Base-by-base conservation (phyloP, 2,113 vertebrate genomes). In the Pelvicachromis taeniatus region DNA sequence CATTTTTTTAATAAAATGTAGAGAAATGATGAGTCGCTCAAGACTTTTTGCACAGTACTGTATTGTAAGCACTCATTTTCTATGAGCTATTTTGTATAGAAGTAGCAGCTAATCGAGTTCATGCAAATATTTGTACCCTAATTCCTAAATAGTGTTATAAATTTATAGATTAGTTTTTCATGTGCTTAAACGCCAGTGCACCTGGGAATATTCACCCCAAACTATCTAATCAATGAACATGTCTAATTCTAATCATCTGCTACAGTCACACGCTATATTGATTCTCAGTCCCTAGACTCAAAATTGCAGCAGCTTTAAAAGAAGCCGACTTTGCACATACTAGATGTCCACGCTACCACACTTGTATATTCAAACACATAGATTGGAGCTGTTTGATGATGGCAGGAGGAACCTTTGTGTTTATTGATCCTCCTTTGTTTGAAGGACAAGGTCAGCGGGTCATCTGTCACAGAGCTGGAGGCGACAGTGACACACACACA, bases 401-500 rank as follows among this genome's bases (percentile, higher is more conserved):
- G 12, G 77, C 77, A 61, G 83, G 63, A 85, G 78, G 53, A 89
- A 86, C 83, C 77, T 82, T 95, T 87, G 90, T 91, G 70, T 78
- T 53, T 92, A 95, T 95, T 77, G 95, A 95, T 94, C 90, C 59
- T 50, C 38, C 23, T n/a, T 81, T 88, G 86, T 88, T 80, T 91
- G 82, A 95, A 94, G 92, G 93, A 94, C 92, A 90, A 91, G 93
- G 93, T 94, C 90, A 40, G 33, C 1, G 54, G 92, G 95, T 94
- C 92, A 92, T 85, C 92, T 91, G 91, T 91, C 93, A 90, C 89
- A 23, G 68, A 65, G 88, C 87, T 48, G 65, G 48, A 85, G 80
- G 85, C 73, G 85, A 92, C 92, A 82, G 83, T 85, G 89, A 92
- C 91, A 86, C 48, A 17, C 81, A 56, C 40, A 33, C 89, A 78